Evolutionary conservation across 1,140 invertebrate genomes (phyloP).

Genomic region (Helicoverpa zea): DNA sequence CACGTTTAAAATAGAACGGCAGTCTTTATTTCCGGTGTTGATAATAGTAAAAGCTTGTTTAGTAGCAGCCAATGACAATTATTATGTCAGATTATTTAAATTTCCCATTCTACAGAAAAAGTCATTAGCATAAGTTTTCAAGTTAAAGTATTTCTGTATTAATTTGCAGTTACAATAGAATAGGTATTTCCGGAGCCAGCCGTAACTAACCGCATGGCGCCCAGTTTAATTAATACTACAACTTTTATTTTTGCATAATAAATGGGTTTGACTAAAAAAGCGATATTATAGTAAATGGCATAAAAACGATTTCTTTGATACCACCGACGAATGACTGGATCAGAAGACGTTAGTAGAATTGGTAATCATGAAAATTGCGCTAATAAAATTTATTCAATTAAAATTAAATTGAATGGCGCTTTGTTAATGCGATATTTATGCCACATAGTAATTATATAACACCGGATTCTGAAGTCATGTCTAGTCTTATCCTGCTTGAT

Average conservation of each 20-base stretch:
- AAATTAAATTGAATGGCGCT: not conserved
- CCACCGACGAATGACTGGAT: not conserved
- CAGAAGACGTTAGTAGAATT: slow-evolving; percentile 33
- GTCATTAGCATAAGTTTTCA: slow-evolving; percentile 10
- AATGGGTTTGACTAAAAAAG: slow-evolving; percentile 15
- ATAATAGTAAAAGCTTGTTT: slow-evolving; percentile 48
- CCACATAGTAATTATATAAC: not conserved
- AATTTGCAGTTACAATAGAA: slow-evolving; percentile 25
- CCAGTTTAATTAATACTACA: slow-evolving; percentile 35
- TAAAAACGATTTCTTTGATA: slow-evolving; percentile 31
- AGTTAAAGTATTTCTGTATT: slow-evolving; percentile 21
- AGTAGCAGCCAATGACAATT: slow-evolving; percentile 18
- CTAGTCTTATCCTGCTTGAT: not conserved
- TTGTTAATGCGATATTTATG: not conserved
- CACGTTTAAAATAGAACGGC: slow-evolving; percentile 37
- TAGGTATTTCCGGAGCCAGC: slow-evolving; percentile 41
- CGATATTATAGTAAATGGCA: slow-evolving; percentile 13
- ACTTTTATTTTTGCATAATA: slow-evolving; percentile 42
- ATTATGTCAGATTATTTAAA: slow-evolving; percentile 36
- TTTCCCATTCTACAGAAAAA: slow-evolving; percentile 18
- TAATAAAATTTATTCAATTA: slow-evolving; percentile 25
- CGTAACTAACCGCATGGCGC: slow-evolving; percentile 35
- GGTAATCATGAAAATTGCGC: not conserved
- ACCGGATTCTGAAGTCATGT: not conserved
- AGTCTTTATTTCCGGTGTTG: slow-evolving; percentile 42